Percentiles rank a stretch among this genome's conserved stretches.
phyloP scores from a whole-genome alignment of 2,113 vertebrate genomes.

The Rattus rattus region DNA sequence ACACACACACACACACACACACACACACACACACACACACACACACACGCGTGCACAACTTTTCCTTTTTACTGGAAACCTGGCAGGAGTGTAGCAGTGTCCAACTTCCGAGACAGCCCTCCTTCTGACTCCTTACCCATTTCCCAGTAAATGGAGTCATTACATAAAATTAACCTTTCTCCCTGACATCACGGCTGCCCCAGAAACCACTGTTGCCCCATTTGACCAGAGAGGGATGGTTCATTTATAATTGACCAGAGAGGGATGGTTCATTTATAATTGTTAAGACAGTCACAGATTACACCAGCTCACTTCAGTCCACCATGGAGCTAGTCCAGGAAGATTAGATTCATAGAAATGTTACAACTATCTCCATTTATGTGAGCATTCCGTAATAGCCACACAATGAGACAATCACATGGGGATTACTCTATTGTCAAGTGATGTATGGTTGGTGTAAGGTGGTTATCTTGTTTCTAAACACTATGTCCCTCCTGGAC shows the following conservation, averaged over 20 bases:
- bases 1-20: background rate
- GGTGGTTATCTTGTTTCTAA: background rate
- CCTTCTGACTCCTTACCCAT: background rate
- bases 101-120: background rate
- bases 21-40: too few relatives aligned
- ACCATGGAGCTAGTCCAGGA: background rate
- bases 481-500: background rate
- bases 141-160: background rate
- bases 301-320: background rate
- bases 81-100: background rate
- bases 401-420: background rate
- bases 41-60: too few relatives aligned
- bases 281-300: background rate
- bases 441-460: background rate
- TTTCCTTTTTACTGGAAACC: slow-evolving; percentile 4
- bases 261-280: background rate
- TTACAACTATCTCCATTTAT: background rate
- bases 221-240: too few relatives aligned
- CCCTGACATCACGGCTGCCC: background rate
- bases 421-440: too few relatives aligned
- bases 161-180: background rate
- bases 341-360: background rate
- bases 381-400: background rate
- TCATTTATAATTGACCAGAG: background rate
- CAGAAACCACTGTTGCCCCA: background rate